Conservation (phyloP, 2,797 vertebrate species). For the Parauchenoglanis punctatus region DNA sequence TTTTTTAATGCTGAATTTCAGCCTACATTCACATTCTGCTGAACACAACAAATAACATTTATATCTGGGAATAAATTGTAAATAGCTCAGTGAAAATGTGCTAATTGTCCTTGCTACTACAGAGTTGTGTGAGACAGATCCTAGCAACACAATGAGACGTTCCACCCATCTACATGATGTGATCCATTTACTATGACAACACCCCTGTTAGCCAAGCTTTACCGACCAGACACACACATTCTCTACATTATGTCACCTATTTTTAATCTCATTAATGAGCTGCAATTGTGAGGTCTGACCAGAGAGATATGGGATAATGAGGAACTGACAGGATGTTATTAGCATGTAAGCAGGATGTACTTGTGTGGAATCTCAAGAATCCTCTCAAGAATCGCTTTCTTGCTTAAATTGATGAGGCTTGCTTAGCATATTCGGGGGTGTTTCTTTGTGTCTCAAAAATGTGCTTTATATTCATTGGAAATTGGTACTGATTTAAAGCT, state of each 20-base stretch:
- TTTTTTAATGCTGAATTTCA: not conserved
- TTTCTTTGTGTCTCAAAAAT: not conserved
- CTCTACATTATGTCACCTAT: slow-evolving; percentile 1
- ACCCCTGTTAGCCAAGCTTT: not conserved
- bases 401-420: not conserved
- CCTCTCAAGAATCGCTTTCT: slow-evolving; percentile 2
- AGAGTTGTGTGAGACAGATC: not conserved
- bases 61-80: not conserved
- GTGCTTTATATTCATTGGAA: not conserved
- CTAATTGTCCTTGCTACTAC: not conserved
- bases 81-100: not conserved
- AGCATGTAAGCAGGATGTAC: slow-evolving; percentile 5
- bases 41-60: not conserved
- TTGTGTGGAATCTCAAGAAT: not conserved
- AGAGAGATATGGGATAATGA: slow-evolving; percentile 13
- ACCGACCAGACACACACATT: slow-evolving; percentile 13
- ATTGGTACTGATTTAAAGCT: not conserved
- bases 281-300: not conserved
- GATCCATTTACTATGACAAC: slow-evolving; percentile 22
- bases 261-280: slow-evolving; percentile 31
- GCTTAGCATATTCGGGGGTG: slow-evolving; percentile 18
- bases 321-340: slow-evolving; percentile 32
- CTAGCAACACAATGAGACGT: not conserved
- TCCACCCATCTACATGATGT: slow-evolving; percentile 5
- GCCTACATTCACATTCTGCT: not conserved